These are phyloP conservation scores for Acanthosoma haemorrhoidale DNA, from an alignment of 2,888 invertebrate species.

Conservation along the genomic window DNA sequence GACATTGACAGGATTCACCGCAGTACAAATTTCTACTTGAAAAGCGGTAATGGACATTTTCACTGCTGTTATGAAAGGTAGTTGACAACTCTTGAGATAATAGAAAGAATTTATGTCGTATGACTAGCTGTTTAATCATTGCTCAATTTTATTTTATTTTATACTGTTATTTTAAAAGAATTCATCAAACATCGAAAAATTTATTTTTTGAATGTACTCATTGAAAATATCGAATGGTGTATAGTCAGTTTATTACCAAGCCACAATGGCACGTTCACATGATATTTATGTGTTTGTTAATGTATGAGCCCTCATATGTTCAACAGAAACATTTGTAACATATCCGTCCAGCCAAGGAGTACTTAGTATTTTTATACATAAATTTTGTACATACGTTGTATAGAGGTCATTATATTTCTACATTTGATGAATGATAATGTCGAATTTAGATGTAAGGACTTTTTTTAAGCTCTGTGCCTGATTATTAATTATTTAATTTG, in stretches of 20 bases:
- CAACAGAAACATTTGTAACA: not conserved
- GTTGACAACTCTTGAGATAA: not conserved
- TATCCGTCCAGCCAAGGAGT: conserved; percentile 36
- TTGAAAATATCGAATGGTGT: too few relatives aligned
- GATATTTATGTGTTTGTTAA: conserved; percentile 2
- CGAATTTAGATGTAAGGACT: not conserved
- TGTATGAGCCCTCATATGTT: not conserved
- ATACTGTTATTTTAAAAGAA: not conserved
- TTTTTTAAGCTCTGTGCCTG: not conserved
- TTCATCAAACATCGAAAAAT: not conserved
- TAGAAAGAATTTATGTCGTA: not conserved
- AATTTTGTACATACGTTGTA: conserved; percentile 3
- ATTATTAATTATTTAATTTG: not conserved
- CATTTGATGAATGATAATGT: not conserved
- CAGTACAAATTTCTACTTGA: conserved; percentile 23
- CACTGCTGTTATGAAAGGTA: not conserved
- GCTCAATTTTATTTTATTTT: conserved; percentile 19
- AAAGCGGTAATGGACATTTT: conserved; percentile 7
- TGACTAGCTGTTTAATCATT: conserved; percentile 9
- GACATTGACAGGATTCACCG: not conserved
- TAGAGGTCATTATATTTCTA: not conserved
- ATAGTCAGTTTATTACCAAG: too few relatives aligned
- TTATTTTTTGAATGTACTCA: not conserved
- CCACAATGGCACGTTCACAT: too few relatives aligned
- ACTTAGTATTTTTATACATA: conserved; percentile 30